phyloP scores from a whole-genome alignment of 2,797 vertebrate species.

The Dromococcyx pavoninus region DNA sequence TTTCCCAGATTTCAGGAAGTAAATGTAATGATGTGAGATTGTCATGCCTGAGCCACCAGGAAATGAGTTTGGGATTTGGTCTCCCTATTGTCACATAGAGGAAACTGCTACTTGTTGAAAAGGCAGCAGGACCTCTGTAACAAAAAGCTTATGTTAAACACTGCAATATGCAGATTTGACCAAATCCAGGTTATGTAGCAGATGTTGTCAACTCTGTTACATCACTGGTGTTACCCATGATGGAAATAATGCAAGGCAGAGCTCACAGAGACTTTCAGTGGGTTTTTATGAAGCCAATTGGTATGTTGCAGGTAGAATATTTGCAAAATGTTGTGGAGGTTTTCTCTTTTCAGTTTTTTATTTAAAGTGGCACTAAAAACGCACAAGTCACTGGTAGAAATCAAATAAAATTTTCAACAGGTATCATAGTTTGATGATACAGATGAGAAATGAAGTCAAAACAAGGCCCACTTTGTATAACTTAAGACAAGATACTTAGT shows the following conservation, averaged over 20 bases:
- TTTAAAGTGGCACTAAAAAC: neutral
- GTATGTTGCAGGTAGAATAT: neutral
- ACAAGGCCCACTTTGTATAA: neutral
- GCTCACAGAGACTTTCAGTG: neutral
- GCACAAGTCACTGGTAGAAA: neutral
- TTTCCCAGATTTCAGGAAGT: neutral
- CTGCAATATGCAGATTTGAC: neutral
- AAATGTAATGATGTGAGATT: fast-evolving
- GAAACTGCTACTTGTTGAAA: neutral
- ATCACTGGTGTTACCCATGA: neutral
- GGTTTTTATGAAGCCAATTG: neutral
- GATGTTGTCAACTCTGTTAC: neutral
- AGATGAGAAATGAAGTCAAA: neutral
- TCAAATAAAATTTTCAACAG: neutral
- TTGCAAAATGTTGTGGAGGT: neutral
- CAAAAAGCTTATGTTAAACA: neutral
- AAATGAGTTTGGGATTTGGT: fast-evolving
- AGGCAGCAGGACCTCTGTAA: neutral
- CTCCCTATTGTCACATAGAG: neutral
- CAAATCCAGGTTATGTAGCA: neutral
- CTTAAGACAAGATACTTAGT: neutral
- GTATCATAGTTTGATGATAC: neutral
- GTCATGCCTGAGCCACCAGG: neutral
- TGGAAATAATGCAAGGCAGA: neutral
- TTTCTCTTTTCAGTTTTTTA: neutral